Conservation (phyloP, 2,888 invertebrate genomes). For the Hipparchia sbordonii region DNA sequence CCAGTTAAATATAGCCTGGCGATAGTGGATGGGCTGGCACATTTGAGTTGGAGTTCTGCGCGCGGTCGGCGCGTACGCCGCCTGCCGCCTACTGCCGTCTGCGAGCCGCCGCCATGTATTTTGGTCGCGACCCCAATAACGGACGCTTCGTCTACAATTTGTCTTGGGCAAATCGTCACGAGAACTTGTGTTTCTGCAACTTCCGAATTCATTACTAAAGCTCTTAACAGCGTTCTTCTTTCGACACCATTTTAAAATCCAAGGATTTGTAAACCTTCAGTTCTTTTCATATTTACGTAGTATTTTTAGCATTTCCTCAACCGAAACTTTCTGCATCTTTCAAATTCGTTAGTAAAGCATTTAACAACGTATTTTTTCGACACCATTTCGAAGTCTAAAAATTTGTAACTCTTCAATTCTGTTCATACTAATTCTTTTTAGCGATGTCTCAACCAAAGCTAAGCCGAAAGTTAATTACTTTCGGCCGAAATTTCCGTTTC, state of each 20-base stretch:
- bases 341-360: constrained; percentile 57
- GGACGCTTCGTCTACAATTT: constrained; percentile 77
- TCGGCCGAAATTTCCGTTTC: background rate
- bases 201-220: constrained; percentile 64
- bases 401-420: background rate
- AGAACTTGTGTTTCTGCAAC: constrained; percentile 58
- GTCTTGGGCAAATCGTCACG: constrained; percentile 77
- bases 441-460: background rate
- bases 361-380: constrained; percentile 5
- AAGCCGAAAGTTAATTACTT: background rate
- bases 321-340: constrained; percentile 52
- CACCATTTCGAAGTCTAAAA: background rate
- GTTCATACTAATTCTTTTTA: background rate
- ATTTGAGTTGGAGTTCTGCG: constrained; percentile 64
- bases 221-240: constrained; percentile 10
- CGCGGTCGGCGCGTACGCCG: constrained; percentile 76
- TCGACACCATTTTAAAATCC: constrained; percentile 3
- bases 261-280: background rate
- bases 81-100: constrained; percentile 77
- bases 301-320: background rate
- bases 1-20: constrained; percentile 78
- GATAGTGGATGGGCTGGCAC: constrained; percentile 70
- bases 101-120: constrained; percentile 74
- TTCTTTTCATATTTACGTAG: background rate
- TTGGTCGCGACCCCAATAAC: constrained; percentile 81